Percentiles rank a stretch among this genome's conserved stretches.
Evolutionary conservation across 2,888 invertebrate species (phyloP).

Genomic region (Caenorhabditis panamensis): DNA sequence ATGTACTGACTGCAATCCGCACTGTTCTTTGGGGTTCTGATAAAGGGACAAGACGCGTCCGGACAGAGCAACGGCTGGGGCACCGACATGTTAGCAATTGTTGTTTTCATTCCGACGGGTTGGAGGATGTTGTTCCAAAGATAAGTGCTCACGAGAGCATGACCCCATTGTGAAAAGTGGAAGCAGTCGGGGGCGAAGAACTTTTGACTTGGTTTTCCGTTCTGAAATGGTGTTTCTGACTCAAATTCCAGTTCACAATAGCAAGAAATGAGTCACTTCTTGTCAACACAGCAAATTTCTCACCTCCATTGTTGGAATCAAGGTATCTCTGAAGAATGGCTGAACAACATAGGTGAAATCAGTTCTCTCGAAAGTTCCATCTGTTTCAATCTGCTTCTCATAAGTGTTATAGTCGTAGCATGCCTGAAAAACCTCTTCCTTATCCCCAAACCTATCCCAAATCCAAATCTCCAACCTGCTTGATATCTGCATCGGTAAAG

Average conservation of each 20-base stretch:
- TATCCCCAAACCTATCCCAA: too few species aligned
- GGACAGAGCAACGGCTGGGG: conserved; percentile 70
- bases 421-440: conserved; percentile 22
- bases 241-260: too few species aligned
- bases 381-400: conserved; percentile 65
- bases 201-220: conserved; percentile 57
- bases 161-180: conserved; percentile 76
- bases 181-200: conserved; percentile 78
- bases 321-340: conserved; percentile 72
- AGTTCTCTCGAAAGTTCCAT: conserved; percentile 69
- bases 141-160: conserved; percentile 70
- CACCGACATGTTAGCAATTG: conserved; percentile 60
- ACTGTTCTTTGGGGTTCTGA: conserved; percentile 70
- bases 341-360: conserved; percentile 76
- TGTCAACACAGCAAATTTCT: neutral
- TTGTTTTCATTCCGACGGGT: conserved; percentile 70
- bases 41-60: conserved; percentile 73
- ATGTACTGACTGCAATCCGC: conserved; percentile 67
- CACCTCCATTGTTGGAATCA: conserved; percentile 66
- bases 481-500: conserved; percentile 65
- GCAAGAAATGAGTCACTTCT: neutral
- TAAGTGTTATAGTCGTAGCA: conserved; percentile 66
- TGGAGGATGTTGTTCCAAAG: conserved; percentile 77
- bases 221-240: conserved; percentile 12
- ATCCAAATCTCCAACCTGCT: conserved; percentile 18